These are phyloP conservation scores for Steinernema hermaphroditum DNA, from an alignment of 2,888 invertebrate species.

Conservation along the genomic window DNA sequence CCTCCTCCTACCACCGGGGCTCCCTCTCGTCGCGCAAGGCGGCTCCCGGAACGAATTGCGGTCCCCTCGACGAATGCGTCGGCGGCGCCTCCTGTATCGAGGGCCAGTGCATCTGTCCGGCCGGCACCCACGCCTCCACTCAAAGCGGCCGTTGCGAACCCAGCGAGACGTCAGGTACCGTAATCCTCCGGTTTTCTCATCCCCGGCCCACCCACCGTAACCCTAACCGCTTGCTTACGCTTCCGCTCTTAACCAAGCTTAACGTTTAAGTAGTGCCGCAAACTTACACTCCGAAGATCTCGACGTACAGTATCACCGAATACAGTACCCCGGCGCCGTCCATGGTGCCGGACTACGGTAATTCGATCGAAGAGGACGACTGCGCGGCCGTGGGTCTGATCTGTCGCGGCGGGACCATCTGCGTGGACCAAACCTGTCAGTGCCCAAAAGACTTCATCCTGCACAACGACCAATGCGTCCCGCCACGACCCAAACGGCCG, in stretches of 20 bases:
- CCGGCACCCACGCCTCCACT: constrained; percentile 52
- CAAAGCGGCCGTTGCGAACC: constrained; percentile 32
- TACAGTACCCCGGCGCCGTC: neutral
- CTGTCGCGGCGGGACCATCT: constrained; percentile 58
- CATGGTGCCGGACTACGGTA: neutral
- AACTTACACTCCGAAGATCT: no score
- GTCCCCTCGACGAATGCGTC: constrained; percentile 62
- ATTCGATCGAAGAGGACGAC: constrained; percentile 37
- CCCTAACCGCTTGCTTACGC: neutral
- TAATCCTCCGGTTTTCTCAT: no score
- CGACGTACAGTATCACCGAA: no score
- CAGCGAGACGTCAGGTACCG: constrained; percentile 8
- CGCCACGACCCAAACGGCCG: constrained; percentile 40
- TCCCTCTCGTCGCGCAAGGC: constrained; percentile 43
- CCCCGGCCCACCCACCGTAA: no score
- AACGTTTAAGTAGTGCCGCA: neutral
- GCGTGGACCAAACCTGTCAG: constrained; percentile 59
- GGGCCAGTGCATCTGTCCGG: constrained; percentile 62
- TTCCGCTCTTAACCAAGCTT: neutral
- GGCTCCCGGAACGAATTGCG: constrained; percentile 57
- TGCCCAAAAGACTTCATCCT: constrained; percentile 58
- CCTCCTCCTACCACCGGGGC: constrained; percentile 1
- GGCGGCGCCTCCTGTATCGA: constrained; percentile 63
- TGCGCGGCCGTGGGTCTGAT: constrained; percentile 49
- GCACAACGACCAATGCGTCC: constrained; percentile 60